Percentiles rank a stretch among this genome's conserved stretches.
These are phyloP conservation scores for Lycaon pictus DNA, from an alignment of 2,113 vertebrate genomes.

Conservation along the genomic window DNA sequence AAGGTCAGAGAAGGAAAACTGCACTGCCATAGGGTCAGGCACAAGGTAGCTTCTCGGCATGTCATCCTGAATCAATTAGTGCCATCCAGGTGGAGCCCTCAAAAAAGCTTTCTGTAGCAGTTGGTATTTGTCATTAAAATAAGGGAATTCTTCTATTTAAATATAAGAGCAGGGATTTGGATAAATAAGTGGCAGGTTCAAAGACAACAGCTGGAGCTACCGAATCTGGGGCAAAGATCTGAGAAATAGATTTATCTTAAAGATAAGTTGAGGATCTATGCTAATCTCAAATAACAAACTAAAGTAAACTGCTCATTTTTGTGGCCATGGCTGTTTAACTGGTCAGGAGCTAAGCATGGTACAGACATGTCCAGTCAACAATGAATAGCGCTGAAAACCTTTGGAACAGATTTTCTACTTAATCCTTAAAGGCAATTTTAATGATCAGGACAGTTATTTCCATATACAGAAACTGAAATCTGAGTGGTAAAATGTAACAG, in stretches of 20 bases:
- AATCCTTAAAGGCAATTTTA: not conserved
- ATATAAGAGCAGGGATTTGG: not conserved
- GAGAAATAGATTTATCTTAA: not conserved
- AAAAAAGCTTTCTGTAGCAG: not conserved
- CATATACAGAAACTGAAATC: not conserved
- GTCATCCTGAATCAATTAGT: not conserved
- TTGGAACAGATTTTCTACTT: not conserved
- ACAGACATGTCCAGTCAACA: not conserved
- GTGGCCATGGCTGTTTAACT: not conserved
- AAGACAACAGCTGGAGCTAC: not conserved
- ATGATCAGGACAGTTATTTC: not conserved
- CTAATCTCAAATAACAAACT: slow-evolving; percentile 16
- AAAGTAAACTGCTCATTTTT: not conserved
- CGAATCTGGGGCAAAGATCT: not conserved
- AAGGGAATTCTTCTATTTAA: slow-evolving; percentile 3
- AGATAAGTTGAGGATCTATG: not conserved
- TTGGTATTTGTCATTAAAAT: not conserved
- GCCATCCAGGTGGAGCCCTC: not conserved
- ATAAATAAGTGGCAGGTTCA: not conserved
- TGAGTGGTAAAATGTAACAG: not conserved
- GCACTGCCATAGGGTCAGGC: not conserved
- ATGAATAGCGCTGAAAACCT: not conserved
- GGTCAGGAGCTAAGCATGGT: not conserved
- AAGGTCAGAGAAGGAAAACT: not conserved
- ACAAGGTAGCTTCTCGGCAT: not conserved